These are phyloP conservation scores for Danio albolineatus DNA, from an alignment of 2,797 vertebrate species.

Conservation along the genomic window DNA sequence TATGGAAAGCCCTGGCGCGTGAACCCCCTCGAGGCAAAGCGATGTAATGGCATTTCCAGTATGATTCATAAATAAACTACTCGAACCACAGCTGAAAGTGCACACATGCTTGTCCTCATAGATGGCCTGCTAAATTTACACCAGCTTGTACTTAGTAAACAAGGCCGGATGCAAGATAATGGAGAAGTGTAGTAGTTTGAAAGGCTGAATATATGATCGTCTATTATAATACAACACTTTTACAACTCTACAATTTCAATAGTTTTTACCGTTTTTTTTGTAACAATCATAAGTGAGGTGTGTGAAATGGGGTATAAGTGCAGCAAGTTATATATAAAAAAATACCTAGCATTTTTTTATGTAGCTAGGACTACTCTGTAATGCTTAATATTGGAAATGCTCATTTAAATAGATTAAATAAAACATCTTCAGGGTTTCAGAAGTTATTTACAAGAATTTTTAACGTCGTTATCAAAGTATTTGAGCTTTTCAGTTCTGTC, in stretches of 20 bases:
- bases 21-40: not conserved
- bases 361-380: not conserved
- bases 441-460: not conserved
- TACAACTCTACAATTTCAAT: too few species aligned
- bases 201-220: too few species aligned
- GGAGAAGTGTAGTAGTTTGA: too few species aligned
- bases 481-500: not conserved
- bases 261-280: too few species aligned
- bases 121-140: not conserved
- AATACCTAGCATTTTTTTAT: too few species aligned
- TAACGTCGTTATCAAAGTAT: not conserved
- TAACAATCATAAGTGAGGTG: too few species aligned
- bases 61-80: not conserved
- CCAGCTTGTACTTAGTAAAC: not conserved
- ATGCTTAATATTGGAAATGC: not conserved
- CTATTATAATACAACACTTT: too few species aligned
- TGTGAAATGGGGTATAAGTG: too few species aligned
- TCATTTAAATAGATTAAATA: not conserved
- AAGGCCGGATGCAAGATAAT: not conserved
- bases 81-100: not conserved
- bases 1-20: not conserved
- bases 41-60: not conserved
- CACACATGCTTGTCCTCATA: not conserved
- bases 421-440: not conserved
- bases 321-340: too few species aligned